These are phyloP conservation scores for Pristionchus pacificus DNA, from an alignment of 1,140 invertebrate genomes.

Conservation along the genomic window DNA sequence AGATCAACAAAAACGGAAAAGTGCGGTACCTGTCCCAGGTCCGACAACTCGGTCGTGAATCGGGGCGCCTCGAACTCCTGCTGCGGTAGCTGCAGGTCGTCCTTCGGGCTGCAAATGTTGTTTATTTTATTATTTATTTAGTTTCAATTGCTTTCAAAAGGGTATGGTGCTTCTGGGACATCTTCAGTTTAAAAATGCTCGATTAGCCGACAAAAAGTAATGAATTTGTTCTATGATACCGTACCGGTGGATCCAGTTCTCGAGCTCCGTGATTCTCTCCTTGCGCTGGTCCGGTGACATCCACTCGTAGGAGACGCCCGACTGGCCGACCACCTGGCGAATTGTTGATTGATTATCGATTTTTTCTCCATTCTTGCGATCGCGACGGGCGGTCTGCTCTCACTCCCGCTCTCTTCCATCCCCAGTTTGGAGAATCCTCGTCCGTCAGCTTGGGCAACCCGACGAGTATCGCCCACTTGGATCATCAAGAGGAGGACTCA, in stretches of 20 bases:
- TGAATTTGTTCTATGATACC: too few relatives aligned
- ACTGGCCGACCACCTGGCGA: conserved; percentile 65
- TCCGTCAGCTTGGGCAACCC: too few relatives aligned
- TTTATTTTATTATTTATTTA: too few relatives aligned
- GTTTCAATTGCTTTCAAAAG: too few relatives aligned
- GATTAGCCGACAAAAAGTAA: too few relatives aligned
- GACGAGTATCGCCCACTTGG: too few relatives aligned
- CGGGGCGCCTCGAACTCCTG: conserved; percentile 48
- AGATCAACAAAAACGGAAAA: too few relatives aligned
- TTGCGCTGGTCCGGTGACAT: conserved; percentile 86
- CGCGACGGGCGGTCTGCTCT: neutral
- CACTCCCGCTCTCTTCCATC: neutral
- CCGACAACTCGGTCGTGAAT: conserved; percentile 46
- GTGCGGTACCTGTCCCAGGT: conserved; percentile 36
- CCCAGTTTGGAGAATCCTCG: too few relatives aligned
- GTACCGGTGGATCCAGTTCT: conserved; percentile 51
- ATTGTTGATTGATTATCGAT: conserved; percentile 61
- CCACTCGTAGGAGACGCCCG: conserved; percentile 86
- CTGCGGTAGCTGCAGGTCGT: conserved; percentile 40
- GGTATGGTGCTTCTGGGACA: too few relatives aligned
- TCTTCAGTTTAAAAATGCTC: too few relatives aligned
- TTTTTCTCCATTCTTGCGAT: conserved; percentile 82
- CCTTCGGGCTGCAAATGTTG: conserved; percentile 50
- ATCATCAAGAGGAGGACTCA: too few relatives aligned
- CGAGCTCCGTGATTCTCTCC: conserved; percentile 60